These are phyloP conservation scores for Gallinago media DNA, from an alignment of 2,113 vertebrate species.

Conservation along the genomic window DNA sequence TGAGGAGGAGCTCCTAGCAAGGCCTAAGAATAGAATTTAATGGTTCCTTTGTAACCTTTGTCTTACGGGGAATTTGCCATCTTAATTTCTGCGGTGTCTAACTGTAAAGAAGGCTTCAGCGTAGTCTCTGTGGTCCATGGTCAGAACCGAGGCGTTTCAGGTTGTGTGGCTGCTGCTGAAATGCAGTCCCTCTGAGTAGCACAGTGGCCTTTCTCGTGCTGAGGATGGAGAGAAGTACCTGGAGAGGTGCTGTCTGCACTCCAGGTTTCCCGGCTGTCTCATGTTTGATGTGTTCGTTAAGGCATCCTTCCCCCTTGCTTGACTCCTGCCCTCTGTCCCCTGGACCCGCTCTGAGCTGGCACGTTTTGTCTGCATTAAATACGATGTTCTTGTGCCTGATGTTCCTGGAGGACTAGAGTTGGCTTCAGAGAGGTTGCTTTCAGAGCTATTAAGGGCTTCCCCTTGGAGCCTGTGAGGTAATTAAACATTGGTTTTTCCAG, in stretches of 20 bases:
- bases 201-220: background rate
- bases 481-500: background rate
- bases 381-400: background rate
- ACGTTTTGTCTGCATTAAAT: background rate
- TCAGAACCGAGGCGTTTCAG: background rate
- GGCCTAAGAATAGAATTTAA: background rate
- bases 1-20: background rate
- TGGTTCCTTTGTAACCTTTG: background rate
- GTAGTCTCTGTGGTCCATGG: background rate
- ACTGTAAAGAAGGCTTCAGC: background rate
- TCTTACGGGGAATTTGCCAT: background rate
- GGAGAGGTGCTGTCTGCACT: background rate
- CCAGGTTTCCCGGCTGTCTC: background rate
- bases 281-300: background rate
- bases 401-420: background rate
- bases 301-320: background rate
- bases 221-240: background rate
- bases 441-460: background rate
- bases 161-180: background rate
- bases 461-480: background rate
- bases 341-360: rapidly evolving
- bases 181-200: background rate
- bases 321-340: background rate
- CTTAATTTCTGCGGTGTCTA: background rate
- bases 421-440: background rate